Evolutionary conservation across 2,797 vertebrate genomes (phyloP), one percentile per base, ranked within the genome.

Genomic region (Enteromius argenteus): DNA sequence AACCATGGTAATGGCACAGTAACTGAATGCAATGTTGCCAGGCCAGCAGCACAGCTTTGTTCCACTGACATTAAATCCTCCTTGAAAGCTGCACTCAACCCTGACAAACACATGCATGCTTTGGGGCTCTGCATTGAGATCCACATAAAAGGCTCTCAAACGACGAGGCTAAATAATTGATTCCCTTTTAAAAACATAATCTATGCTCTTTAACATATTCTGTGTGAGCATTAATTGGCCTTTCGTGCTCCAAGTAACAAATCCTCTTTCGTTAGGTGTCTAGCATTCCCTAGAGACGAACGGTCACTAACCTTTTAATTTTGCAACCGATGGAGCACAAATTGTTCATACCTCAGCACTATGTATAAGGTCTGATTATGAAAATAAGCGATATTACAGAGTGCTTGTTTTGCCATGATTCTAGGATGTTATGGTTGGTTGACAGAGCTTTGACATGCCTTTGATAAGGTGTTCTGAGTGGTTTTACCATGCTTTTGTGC

Each of bases 1-100:
- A 62, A n/a, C 85, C 89, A 87, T 88, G 88, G 91, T 85, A 87
- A 93, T 69, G 1, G 79, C 44, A 37, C 51, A 68, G 74, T 85
- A 68, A 89, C 62, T 51, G 75, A 27, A 35, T 85, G 86, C 87
- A 83, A 88, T 84, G 90, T 87, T 37, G 77, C 87, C 64, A 51
- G 75, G 82, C 81, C 81, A 75, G 67, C 46, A 69, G 69, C 73
- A 79, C 58, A 67, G 79, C 78, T 88, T 91, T 91, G 84, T 90
- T 85, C 86, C 32, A 13, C 10, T 62, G 73, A 81, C 86, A 84
- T 89, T 87, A 89, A 85, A 88, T 39, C 79, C 80, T 83, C 10
- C 32, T 64, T 74, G 62, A 80, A 58, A 84, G 71, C 51, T 87
- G 68, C 53, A 10, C 51, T 84, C 68, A 44, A 78, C 66, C 10